Evolutionary conservation across 2,888 invertebrate genomes (phyloP), one percentile per base, ranked within the genome.

Genomic region (Meteorus cinctellus): DNA sequence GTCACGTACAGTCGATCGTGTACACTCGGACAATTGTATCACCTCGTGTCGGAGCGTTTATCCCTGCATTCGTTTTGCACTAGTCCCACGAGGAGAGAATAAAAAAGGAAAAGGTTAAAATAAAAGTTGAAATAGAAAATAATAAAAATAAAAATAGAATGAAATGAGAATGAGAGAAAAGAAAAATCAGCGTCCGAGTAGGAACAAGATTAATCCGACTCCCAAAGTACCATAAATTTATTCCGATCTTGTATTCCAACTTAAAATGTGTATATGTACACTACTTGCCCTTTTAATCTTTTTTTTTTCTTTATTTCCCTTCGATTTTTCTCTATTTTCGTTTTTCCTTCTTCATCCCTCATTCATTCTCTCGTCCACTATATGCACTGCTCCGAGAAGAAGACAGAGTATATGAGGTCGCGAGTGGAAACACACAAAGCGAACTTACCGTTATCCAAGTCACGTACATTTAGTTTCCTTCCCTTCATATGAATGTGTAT

Each of bases 361-460:
- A 65, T 65, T 65, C 34, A 41, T 29, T 72, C 60, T 24, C 62
- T 29, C 45, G n/a, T 24, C 51, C 41, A 41, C 14, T 65, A 41
- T 65, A 24, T n/a, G 24, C 19, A 19, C 10, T 36, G 10, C 16
- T 29, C 1, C n/a, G 70, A 67, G 63, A 65, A 72, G 73, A 31
- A 68, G 65, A 41, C 1, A 63, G 29, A 48, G 36, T 51, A 51
- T 72, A 62, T 74, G 67, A 79, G 76, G 77, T 80, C 77, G 77
- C 76, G 74, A 78, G 79, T 69, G 79, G 81, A 81, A 81, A 83
- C 73, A 82, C 71, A 77, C 76, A 78, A 80, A 76, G 79, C 81
- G 75, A 81, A 81, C 81, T 80, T 77, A 79, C 82, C 81, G 82
- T 84, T 86, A 87, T 85, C 85, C 87, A 73, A 79, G 84, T 87